Evolutionary conservation across 2,113 vertebrate species (phyloP), one percentile per base, ranked within the genome.

Genomic region (Mesitornis unicolor): DNA sequence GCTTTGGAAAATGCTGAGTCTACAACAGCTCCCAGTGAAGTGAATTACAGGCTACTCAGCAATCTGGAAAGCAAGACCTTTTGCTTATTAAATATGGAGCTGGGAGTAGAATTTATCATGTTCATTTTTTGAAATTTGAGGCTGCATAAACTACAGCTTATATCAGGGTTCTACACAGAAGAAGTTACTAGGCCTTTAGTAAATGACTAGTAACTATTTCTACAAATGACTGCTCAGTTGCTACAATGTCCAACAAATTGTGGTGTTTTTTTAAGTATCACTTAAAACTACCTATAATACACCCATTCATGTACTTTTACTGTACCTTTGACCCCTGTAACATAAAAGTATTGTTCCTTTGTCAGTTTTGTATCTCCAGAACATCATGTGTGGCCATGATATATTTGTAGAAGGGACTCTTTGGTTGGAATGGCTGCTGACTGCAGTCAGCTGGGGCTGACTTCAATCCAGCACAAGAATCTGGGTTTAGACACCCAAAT

Each of bases 1-100:
- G 57, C 64, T 93, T 88, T 68, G 73, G 76, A 96, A 96, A 95
- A 74, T 81, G 95, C 95, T 96, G 96, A 96, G 71, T 95, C 76
- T 96, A 88, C 85, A 84, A 26, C 0, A 0, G 85, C 92, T 96
- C 56, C 76, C 73, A 93, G 73, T 94, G 93, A 93, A 92, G 85
- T 92, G 95, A 86, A 96, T 96, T 96, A 77, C 68, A 80, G 90
- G 59, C 82, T 93, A 91, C 68, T 93, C 95, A 95, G 90, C 93
- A 95, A 81, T 94, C 85, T 96, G 85, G 85, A 88, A 94, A 95
- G 92, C 0, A 1, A 94, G 76, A 88, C 92, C 64, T 93, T 93
- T 96, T 94, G 68, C 92, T 93, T 95, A 81, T 84, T 96, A 94
- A 96, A 86, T 94, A 92, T 84, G 76, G 76, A 94, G 35, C 64